Conservation (phyloP, 30 jellyfish, hydroid and myxozoan species). For the Hydractinia symbiolongicarpus region DNA sequence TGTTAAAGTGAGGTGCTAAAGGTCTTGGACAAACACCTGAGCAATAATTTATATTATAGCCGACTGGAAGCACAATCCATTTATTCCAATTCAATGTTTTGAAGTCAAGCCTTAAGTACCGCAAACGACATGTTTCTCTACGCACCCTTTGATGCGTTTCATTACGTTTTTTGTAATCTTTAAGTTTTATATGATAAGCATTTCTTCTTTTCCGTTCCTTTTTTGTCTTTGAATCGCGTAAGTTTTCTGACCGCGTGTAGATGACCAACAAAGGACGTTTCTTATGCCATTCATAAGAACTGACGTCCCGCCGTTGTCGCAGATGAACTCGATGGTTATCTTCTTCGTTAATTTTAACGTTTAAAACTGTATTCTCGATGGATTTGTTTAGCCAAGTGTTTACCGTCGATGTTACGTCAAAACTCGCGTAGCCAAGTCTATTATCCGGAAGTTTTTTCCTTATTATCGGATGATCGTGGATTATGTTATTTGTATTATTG, state of each 20-base stretch:
- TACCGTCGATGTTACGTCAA: not conserved
- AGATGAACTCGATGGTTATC: not conserved
- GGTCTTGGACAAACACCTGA: conserved; percentile 90
- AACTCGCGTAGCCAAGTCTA: conserved; percentile 6
- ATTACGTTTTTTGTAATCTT: conserved; percentile 37
- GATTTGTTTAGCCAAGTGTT: not conserved
- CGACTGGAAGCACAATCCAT: conserved; percentile 70
- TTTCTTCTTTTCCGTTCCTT: conserved; percentile 36
- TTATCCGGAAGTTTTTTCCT: not conserved
- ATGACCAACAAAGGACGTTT: conserved; percentile 69
- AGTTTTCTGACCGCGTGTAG: conserved; percentile 35
- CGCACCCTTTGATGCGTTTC: conserved; percentile 61
- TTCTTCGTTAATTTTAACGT: not conserved
- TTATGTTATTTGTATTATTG: too few species aligned
- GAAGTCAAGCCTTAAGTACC: conserved; percentile 62
- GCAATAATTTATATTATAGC: conserved; percentile 70
- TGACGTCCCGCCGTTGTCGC: conserved; percentile 18
- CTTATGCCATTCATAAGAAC: conserved; percentile 52
- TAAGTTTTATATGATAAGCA: conserved; percentile 10
- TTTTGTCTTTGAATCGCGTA: not conserved
- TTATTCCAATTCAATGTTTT: conserved; percentile 71
- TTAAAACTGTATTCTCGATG: not conserved
- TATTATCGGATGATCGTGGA: not conserved
- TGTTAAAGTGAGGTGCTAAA: conserved; percentile 74
- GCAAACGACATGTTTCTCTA: conserved; percentile 64